Conservation (phyloP, 2,113 vertebrate species). For the Clarias batrachus region DNA sequence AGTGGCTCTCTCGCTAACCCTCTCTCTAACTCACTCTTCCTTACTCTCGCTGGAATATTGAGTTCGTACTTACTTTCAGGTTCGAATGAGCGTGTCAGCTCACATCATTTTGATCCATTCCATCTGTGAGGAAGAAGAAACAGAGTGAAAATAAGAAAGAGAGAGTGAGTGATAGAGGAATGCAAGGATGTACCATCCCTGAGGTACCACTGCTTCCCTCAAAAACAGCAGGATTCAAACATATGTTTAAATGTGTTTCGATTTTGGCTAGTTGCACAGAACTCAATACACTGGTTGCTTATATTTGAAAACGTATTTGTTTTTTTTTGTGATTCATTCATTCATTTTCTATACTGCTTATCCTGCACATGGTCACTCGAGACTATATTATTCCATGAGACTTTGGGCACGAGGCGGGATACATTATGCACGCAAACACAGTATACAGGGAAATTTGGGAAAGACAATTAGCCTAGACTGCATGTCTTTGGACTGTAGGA, state of each 20-base stretch:
- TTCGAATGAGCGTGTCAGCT: slow-evolving; percentile 48
- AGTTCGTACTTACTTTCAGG: slow-evolving; percentile 54
- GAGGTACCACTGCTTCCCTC: slow-evolving; percentile 50
- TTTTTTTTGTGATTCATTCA: neutral
- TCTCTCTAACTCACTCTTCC: neutral
- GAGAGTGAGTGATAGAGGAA: slow-evolving; percentile 4
- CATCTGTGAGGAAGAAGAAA: slow-evolving; percentile 59
- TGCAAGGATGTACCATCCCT: slow-evolving; percentile 57
- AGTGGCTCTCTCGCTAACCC: neutral
- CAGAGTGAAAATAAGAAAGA: slow-evolving; percentile 21
- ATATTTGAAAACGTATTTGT: neutral
- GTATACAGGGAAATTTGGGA: too few species aligned
- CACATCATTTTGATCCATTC: slow-evolving; percentile 63
- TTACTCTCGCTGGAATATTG: neutral
- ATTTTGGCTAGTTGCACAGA: slow-evolving; percentile 44
- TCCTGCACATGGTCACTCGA: too few species aligned
- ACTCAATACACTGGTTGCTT: neutral
- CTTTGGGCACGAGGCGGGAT: too few species aligned
- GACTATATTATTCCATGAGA: too few species aligned
- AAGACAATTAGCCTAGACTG: too few species aligned
- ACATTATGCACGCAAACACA: too few species aligned
- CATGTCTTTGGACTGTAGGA: too few species aligned
- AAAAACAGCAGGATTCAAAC: slow-evolving; percentile 57
- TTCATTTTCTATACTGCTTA: too few species aligned
- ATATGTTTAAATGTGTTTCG: slow-evolving; percentile 59